These are phyloP conservation scores for Salarias fasciatus DNA, from an alignment of 2,797 vertebrate genomes.

Conservation along the genomic window DNA sequence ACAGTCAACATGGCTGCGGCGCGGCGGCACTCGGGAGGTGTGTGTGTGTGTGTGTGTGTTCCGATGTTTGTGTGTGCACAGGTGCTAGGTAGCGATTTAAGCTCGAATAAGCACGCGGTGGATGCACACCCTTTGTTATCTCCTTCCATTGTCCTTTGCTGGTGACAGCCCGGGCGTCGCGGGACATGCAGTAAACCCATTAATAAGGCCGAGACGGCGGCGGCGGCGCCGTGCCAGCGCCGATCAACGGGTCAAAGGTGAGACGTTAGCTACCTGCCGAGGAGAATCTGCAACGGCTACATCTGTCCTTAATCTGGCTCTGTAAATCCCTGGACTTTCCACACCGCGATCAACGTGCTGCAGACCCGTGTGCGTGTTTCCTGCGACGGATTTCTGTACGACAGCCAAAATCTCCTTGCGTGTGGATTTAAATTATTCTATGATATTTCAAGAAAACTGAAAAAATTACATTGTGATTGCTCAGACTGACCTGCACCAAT, in stretches of 20 bases:
- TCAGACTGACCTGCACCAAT: not conserved
- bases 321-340: conserved; percentile 30
- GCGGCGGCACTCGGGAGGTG: conserved; percentile 23
- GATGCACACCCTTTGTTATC: conserved; percentile 30
- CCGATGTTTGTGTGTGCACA: not conserved
- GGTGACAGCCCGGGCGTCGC: conserved; percentile 43
- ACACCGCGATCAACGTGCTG: conserved; percentile 13
- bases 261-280: conserved; percentile 49
- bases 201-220: conserved; percentile 48
- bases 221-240: conserved; percentile 49
- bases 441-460: not conserved
- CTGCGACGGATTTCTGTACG: not conserved
- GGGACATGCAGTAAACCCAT: conserved; percentile 64
- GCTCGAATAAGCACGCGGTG: conserved; percentile 28
- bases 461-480: not conserved
- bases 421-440: not conserved
- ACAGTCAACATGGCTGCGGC: conserved; percentile 45
- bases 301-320: conserved; percentile 51
- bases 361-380: conserved; percentile 3
- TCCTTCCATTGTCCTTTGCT: conserved; percentile 40
- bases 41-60: conserved; percentile 4
- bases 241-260: conserved; percentile 57
- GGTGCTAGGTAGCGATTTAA: conserved; percentile 23
- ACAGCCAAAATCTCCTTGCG: not conserved
- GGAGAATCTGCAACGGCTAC: conserved; percentile 29